phyloP scores from a whole-genome alignment of 2,888 invertebrate genomes.

The Matsumyia berberina region DNA sequence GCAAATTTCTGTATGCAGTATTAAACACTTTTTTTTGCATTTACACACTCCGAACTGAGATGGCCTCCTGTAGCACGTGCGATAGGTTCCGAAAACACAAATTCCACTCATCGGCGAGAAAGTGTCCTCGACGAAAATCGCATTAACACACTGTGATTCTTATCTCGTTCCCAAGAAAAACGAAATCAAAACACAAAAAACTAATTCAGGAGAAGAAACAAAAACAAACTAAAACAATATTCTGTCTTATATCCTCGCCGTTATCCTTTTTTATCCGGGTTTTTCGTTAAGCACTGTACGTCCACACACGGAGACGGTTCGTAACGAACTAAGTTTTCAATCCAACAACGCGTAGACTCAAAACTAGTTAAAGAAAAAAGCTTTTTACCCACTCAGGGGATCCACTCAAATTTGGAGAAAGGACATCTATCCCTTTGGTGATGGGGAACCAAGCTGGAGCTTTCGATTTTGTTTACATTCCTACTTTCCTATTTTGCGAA shows the following conservation, averaged over 20 bases:
- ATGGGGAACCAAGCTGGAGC: conserved; percentile 18
- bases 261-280: conserved; percentile 57
- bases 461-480: conserved; percentile 70
- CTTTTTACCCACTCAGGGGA: conserved; percentile 31
- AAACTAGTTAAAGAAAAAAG: conserved; percentile 28
- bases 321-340: conserved; percentile 70
- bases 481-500: background rate
- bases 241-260: conserved; percentile 55
- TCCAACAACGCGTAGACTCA: conserved; percentile 16
- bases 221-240: conserved; percentile 58
- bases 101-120: background rate
- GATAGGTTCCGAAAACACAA: conserved; percentile 10
- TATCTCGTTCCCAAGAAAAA: conserved; percentile 18
- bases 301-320: conserved; percentile 72
- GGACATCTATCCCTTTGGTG: conserved; percentile 21
- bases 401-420: conserved; percentile 52
- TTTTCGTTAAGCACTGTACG: conserved; percentile 30
- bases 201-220: conserved; percentile 31
- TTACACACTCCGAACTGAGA: conserved; percentile 10
- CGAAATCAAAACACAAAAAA: conserved; percentile 48
- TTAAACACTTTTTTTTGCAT: conserved; percentile 43
- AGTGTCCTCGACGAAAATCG: conserved; percentile 21
- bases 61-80: conserved; percentile 47
- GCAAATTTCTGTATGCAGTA: conserved; percentile 43
- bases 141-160: conserved; percentile 5